Percentiles rank a stretch among this genome's conserved stretches.
Evolutionary conservation across 92 coral and sea anemone species (phyloP).

Genomic region (Phenganax subtilis): DNA sequence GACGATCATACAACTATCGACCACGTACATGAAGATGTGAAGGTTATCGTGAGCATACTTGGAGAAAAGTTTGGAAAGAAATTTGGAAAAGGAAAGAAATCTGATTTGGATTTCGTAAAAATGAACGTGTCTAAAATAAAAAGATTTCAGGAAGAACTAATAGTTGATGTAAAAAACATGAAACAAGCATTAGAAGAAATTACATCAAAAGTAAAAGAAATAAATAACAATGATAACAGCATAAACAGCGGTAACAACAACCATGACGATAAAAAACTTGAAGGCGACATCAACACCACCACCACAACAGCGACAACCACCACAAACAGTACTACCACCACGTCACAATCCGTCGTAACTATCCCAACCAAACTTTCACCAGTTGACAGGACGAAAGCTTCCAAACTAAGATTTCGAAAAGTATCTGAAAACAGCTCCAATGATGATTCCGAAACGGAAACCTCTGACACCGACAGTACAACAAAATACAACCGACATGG

Average conservation of each 20-base stretch:
- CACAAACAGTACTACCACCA: not conserved
- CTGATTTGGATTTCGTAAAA: conserved; percentile 19
- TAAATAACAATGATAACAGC: conserved; percentile 19
- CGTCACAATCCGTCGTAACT: not conserved
- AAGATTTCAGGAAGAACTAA: conserved; percentile 27
- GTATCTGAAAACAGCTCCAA: not conserved
- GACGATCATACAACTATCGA: conserved; percentile 34
- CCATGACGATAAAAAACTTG: not conserved
- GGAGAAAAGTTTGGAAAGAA: conserved; percentile 26
- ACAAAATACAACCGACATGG: not conserved
- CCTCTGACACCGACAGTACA: conserved; percentile 1
- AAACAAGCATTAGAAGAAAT: conserved; percentile 4
- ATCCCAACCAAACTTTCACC: not conserved
- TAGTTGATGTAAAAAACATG: conserved; percentile 26
- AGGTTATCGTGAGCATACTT: conserved; percentile 13
- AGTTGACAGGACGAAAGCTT: not conserved
- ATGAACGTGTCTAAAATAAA: conserved; percentile 1
- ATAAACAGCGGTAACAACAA: conserved; percentile 2
- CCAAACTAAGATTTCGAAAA: not conserved
- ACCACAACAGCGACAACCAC: not conserved
- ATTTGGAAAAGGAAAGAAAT: conserved; percentile 20
- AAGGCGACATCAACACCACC: not conserved
- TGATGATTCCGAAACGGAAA: conserved; percentile 16
- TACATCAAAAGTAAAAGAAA: not conserved
- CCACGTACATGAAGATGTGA: conserved; percentile 20